Evolutionary conservation across 2,113 vertebrate species (phyloP).

Genomic region (Ammodytes marinus): DNA sequence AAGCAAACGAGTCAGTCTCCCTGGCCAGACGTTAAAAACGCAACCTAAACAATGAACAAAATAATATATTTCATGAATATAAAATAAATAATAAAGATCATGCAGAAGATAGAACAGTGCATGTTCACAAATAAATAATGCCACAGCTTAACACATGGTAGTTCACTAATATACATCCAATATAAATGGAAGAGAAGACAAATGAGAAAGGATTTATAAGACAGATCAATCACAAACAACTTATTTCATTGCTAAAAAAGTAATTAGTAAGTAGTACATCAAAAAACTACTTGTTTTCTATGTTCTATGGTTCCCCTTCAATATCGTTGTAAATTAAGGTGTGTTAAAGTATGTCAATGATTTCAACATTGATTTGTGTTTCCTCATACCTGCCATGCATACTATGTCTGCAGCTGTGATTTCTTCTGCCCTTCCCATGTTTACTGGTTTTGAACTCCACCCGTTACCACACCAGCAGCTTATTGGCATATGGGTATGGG

Average conservation of each 20-base stretch:
- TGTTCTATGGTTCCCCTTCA: not conserved
- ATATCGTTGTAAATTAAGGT: not conserved
- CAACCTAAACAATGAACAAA: not conserved
- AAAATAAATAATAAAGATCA: not conserved
- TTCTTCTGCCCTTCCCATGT: constrained; percentile 3
- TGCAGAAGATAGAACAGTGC: not conserved
- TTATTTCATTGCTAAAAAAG: not conserved
- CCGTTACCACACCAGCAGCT: not conserved
- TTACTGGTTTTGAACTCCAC: constrained; percentile 12
- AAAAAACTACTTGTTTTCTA: not conserved
- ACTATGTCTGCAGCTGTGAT: not conserved
- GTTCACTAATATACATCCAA: not conserved
- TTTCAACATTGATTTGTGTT: not conserved
- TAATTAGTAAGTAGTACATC: no score
- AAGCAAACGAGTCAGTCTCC: not conserved
- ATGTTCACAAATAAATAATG: not conserved
- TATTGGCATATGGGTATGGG: not conserved
- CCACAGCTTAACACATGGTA: not conserved
- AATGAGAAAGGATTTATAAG: not conserved
- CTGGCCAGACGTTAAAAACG: not conserved
- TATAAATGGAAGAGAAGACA: not conserved
- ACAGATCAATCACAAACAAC: not conserved
- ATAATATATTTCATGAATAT: not conserved
- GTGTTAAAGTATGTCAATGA: not conserved
- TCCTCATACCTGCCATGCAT: not conserved